Percentiles rank a stretch among this genome's conserved stretches.
phyloP scores from a whole-genome alignment of 2,888 invertebrate species.

The Mythimna vitellina region DNA sequence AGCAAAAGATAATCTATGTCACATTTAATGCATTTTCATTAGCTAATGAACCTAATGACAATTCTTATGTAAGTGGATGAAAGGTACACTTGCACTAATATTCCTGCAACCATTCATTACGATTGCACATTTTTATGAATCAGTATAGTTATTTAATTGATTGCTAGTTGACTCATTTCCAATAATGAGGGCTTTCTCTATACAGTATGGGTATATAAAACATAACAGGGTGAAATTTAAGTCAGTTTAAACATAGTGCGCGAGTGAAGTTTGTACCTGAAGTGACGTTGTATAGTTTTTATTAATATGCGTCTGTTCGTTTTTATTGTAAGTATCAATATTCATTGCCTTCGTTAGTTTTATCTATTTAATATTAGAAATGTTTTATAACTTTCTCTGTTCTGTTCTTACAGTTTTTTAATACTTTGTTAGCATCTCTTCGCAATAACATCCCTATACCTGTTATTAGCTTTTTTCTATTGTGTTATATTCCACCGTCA shows the following conservation, averaged over 20 bases:
- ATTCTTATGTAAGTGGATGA: not conserved
- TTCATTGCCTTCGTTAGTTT: not conserved
- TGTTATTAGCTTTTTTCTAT: not conserved
- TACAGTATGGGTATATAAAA: slow-evolving; percentile 16
- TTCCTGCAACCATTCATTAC: slow-evolving; percentile 5
- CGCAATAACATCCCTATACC: not conserved
- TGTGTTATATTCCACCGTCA: not conserved
- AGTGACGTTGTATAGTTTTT: not conserved
- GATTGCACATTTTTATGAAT: slow-evolving; percentile 24
- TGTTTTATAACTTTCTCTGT: not conserved
- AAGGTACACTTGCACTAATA: not conserved
- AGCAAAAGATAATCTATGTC: too few relatives aligned
- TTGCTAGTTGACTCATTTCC: not conserved
- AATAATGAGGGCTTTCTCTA: slow-evolving; percentile 13
- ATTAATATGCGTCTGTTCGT: slow-evolving; percentile 47
- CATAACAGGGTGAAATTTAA: not conserved
- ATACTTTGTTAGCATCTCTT: not conserved
- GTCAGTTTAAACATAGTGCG: slow-evolving; percentile 23
- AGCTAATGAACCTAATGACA: not conserved
- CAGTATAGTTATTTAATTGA: slow-evolving; percentile 36
- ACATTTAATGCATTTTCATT: too few relatives aligned
- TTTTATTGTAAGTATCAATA: slow-evolving; percentile 55
- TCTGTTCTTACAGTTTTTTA: not conserved
- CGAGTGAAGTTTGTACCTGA: not conserved
- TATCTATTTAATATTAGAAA: not conserved